Percentiles rank a stretch among this genome's conserved stretches.
These are phyloP conservation scores for Hypolimnas misippus DNA, from an alignment of 2,888 invertebrate genomes.

Conservation along the genomic window DNA sequence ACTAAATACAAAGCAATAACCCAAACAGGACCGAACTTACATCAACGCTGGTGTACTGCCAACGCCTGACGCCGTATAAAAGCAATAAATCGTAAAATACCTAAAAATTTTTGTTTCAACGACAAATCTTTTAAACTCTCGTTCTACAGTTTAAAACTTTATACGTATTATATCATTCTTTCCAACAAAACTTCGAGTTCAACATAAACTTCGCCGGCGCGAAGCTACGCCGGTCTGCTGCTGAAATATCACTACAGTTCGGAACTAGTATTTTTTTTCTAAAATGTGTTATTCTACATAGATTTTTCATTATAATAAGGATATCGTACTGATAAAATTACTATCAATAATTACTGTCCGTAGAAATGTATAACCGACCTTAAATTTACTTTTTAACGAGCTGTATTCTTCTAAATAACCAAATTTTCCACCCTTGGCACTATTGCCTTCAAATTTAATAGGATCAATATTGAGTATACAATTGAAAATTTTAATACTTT, in stretches of 20 bases:
- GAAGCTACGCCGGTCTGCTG: constrained; percentile 8
- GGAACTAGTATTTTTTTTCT: not conserved
- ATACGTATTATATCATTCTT: constrained; percentile 13
- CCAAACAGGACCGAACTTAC: not conserved
- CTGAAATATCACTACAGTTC: constrained; percentile 12
- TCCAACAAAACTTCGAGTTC: constrained; percentile 13
- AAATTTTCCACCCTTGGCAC: too few relatives aligned
- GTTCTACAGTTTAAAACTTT: constrained; percentile 11
- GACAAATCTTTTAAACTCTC: constrained; percentile 12
- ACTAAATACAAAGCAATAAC: not conserved
- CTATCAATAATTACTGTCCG: too few relatives aligned
- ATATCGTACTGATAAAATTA: too few relatives aligned
- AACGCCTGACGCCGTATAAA: not conserved
- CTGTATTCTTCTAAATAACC: too few relatives aligned
- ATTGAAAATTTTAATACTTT: too few relatives aligned
- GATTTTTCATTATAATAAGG: not conserved
- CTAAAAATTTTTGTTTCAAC: constrained; percentile 10
- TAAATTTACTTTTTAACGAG: too few relatives aligned
- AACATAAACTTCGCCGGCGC: constrained; percentile 14
- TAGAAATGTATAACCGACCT: too few relatives aligned
- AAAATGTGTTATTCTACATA: not conserved
- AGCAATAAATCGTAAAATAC: constrained; percentile 11
- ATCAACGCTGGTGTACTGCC: constrained; percentile 2
- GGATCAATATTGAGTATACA: too few relatives aligned
- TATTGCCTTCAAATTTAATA: too few relatives aligned